phyloP scores from a whole-genome alignment of 64 coral and sea anemone species.

The Montipora sp. region DNA sequence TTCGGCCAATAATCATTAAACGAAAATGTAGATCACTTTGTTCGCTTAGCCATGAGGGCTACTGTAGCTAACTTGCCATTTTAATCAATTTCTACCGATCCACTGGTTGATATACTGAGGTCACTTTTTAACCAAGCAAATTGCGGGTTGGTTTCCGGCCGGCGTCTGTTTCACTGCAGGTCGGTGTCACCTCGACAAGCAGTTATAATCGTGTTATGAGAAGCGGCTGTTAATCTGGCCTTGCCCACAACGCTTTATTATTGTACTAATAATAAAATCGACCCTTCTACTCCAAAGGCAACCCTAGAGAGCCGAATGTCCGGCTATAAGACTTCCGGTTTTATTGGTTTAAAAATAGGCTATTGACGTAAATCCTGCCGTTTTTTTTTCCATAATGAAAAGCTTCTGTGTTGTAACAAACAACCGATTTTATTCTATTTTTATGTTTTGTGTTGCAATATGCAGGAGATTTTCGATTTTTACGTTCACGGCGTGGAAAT shows the following conservation, averaged over 20 bases:
- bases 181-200: background rate
- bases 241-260: background rate
- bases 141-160: background rate
- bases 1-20: too few relatives aligned
- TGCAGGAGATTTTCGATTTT: background rate
- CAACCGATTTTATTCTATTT: background rate
- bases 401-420: background rate
- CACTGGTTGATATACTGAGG: too few relatives aligned
- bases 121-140: background rate
- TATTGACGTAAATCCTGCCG: conserved; percentile 4
- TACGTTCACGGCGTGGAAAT: background rate
- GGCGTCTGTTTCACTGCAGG: background rate
- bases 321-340: background rate
- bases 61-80: too few relatives aligned
- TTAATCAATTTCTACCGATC: too few relatives aligned
- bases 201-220: background rate
- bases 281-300: background rate
- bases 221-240: background rate
- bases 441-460: background rate
- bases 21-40: too few relatives aligned
- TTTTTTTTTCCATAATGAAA: background rate
- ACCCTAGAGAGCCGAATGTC: background rate
- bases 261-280: background rate
- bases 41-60: too few relatives aligned
- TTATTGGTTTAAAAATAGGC: conserved; percentile 7